Conservation (phyloP, 2,888 invertebrate species). For the Ophion slaviceki region DNA sequence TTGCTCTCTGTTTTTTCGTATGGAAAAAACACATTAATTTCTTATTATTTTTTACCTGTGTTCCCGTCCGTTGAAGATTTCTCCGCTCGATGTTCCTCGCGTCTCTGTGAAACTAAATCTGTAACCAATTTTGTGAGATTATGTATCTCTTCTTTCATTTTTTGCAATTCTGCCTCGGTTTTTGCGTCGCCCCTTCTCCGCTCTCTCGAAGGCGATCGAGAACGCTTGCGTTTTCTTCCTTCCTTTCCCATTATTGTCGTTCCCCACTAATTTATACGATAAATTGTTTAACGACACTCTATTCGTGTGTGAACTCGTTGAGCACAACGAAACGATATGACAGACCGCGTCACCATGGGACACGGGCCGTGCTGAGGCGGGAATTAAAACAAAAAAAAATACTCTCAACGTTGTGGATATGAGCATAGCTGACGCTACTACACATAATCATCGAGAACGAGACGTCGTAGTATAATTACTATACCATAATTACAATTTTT, state of each 20-base stretch:
- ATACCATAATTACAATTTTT: no score
- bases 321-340: conserved; percentile 33
- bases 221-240: conserved; percentile 27
- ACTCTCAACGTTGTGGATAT: conserved; percentile 22
- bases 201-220: conserved; percentile 41
- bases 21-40: not conserved
- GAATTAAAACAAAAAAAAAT: not conserved
- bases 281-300: conserved; percentile 21
- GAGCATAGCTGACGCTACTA: conserved; percentile 46
- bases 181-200: conserved; percentile 12
- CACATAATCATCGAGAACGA: conserved; percentile 42
- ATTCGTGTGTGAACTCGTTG: conserved; percentile 27
- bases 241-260: conserved; percentile 40
- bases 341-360: not conserved
- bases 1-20: not conserved
- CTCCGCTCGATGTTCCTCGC: not conserved
- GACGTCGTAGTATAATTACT: conserved; percentile 49
- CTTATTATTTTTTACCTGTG: conserved; percentile 7
- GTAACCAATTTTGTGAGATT: conserved; percentile 11
- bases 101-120: not conserved
- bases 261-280: conserved; percentile 22
- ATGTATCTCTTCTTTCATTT: conserved; percentile 32
- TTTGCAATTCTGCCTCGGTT: conserved; percentile 28
- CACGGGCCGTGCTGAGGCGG: no score
- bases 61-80: not conserved